A percentile compares a stretch with the other conserved stretches of the same genome.
Evolutionary conservation across 2,797 vertebrate species (phyloP).

Genomic region (Crypturellus tataupa): DNA sequence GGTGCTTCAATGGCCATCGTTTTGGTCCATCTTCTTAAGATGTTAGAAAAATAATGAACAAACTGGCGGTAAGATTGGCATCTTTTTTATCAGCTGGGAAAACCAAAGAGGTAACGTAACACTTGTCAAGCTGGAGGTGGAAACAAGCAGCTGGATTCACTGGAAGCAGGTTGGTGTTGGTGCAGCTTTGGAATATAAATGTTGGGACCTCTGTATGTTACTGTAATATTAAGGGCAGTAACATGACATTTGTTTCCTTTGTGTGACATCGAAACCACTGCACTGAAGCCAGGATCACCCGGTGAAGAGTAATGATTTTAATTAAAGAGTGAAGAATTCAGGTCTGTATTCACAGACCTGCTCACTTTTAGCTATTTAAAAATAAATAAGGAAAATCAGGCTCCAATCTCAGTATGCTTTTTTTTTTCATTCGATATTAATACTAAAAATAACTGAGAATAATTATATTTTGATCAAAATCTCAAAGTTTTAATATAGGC

Average conservation of each 20-base stretch:
- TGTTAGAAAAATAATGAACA: neutral
- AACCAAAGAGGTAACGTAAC: neutral
- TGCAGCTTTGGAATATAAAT: neutral
- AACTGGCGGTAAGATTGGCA: neutral
- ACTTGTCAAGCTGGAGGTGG: neutral
- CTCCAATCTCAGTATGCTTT: neutral
- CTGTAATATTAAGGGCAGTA: neutral
- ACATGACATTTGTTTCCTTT: slow-evolving; percentile 3
- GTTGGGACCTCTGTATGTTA: neutral
- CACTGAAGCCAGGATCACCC: neutral
- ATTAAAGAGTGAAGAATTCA: slow-evolving; percentile 36
- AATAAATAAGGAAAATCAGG: neutral
- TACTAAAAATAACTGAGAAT: neutral
- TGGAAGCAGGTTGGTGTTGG: neutral
- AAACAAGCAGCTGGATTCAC: neutral
- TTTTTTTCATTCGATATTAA: neutral
- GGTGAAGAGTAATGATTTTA: slow-evolving; percentile 27
- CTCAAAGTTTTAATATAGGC: neutral
- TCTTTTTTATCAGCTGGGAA: neutral
- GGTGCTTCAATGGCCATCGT: neutral
- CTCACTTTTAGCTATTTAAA: neutral
- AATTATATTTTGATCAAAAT: neutral
- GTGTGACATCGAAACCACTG: neutral
- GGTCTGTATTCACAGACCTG: neutral
- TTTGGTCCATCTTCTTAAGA: neutral